A percentile compares a stretch with the other conserved stretches of the same genome.
Evolutionary conservation across 2,797 vertebrate genomes (phyloP).

Genomic region (Pristis pectinata): DNA sequence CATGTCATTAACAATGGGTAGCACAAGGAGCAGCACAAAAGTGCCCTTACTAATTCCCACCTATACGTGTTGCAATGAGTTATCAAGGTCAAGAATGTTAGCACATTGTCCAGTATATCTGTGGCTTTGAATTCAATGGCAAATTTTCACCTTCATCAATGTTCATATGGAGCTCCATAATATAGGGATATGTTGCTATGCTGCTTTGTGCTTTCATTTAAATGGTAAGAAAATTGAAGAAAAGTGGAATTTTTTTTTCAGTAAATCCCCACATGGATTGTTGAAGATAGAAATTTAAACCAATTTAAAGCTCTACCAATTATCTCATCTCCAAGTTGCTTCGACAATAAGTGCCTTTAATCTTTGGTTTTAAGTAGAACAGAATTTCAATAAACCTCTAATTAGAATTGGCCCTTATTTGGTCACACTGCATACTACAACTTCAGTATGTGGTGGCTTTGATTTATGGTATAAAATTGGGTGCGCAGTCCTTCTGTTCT

Average conservation of each 20-base stretch:
- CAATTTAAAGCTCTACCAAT: neutral
- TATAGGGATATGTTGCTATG: too few relatives aligned
- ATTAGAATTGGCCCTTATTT: too few relatives aligned
- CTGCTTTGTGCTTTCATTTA: too few relatives aligned
- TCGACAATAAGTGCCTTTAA: neutral
- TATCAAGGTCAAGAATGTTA: neutral
- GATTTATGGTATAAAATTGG: too few relatives aligned
- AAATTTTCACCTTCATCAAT: neutral
- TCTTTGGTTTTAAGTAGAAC: neutral
- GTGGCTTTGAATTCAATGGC: neutral
- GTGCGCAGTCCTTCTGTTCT: too few relatives aligned
- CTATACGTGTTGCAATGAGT: neutral
- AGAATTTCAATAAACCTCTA: too few relatives aligned
- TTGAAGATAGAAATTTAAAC: neutral
- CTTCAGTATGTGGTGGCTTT: too few relatives aligned
- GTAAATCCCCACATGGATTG: neutral
- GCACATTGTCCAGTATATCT: too few relatives aligned
- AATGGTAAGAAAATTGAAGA: too few relatives aligned
- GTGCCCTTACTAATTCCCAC: neutral
- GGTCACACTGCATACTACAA: too few relatives aligned
- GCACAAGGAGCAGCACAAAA: neutral
- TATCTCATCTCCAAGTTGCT: neutral
- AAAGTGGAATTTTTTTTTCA: neutral
- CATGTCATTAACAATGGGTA: neutral
- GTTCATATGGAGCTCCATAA: neutral